A percentile compares a stretch with the other conserved stretches of the same genome.
These are phyloP conservation scores for Stegostoma tigrinum DNA, from an alignment of 2,113 vertebrate species.

Conservation along the genomic window DNA sequence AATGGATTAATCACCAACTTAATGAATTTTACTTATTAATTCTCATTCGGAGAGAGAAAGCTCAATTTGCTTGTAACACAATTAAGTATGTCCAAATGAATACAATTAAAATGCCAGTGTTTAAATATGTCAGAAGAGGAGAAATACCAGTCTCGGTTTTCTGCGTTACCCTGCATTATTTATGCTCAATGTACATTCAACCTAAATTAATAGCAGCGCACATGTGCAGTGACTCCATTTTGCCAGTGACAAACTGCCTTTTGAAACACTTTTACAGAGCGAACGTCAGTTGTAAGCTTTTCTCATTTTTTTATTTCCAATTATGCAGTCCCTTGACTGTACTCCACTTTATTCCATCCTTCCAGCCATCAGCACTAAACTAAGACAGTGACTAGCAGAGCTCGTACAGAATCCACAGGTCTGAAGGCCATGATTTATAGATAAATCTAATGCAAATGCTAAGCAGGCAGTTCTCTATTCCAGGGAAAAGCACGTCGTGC, in stretches of 20 bases:
- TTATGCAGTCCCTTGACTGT: background rate
- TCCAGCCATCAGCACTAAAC: background rate
- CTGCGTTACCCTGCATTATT: background rate
- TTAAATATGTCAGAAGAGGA: background rate
- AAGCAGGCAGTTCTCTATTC: background rate
- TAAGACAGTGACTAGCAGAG: background rate
- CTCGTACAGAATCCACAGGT: background rate
- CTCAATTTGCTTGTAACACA: slow-evolving; percentile 47
- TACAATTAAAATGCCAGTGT: slow-evolving; percentile 16
- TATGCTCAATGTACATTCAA: background rate
- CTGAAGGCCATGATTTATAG: background rate
- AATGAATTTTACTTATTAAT: slow-evolving; percentile 61
- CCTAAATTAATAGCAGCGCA: background rate
- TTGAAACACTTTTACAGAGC: background rate
- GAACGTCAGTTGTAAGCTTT: background rate
- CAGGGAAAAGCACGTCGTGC: background rate
- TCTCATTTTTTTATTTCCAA: background rate
- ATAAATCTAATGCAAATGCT: slow-evolving; percentile 14
- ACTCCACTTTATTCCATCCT: background rate
- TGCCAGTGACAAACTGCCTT: background rate
- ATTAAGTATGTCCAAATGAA: slow-evolving; percentile 40
- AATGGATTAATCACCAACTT: slow-evolving; percentile 61
- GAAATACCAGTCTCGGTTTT: background rate
- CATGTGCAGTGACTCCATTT: background rate
- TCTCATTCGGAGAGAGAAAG: slow-evolving; percentile 56